Evolutionary conservation across 2,113 vertebrate species (phyloP).

Genomic region (Bungarus multicinctus): DNA sequence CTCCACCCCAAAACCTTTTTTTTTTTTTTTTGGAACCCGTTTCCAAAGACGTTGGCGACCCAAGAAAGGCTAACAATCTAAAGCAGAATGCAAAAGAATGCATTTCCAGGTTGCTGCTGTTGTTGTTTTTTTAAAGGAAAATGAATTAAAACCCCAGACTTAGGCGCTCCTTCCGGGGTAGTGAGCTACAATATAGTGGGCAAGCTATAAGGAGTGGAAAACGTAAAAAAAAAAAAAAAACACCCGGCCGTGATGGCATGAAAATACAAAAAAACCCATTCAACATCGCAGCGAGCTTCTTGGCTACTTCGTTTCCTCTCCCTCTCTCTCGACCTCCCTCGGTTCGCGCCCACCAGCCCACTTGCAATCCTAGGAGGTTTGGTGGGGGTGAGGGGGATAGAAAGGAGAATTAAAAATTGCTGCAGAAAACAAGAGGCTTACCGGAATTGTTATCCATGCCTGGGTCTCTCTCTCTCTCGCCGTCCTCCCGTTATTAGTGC

Average conservation of each 20-base stretch:
- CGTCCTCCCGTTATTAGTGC: background rate
- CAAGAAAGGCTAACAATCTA: background rate
- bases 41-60: background rate
- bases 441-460: conserved; percentile 29
- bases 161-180: background rate
- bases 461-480: background rate
- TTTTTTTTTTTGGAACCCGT: background rate
- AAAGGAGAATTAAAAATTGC: background rate
- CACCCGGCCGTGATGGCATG: background rate
- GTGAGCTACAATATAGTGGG: background rate
- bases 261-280: background rate
- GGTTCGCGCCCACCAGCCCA: background rate
- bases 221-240: background rate
- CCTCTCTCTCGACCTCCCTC: background rate
- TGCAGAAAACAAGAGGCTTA: background rate
- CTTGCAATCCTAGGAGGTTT: background rate
- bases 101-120: background rate
- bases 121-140: background rate
- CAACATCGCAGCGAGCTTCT: background rate
- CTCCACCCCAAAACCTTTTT: background rate
- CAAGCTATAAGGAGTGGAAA: background rate
- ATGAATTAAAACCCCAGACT: background rate
- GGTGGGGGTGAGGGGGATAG: rapidly evolving
- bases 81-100: background rate
- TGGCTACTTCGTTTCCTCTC: background rate